These are phyloP conservation scores for Drosophila lacicola DNA, from an alignment of 2,888 invertebrate genomes.

Conservation along the genomic window DNA sequence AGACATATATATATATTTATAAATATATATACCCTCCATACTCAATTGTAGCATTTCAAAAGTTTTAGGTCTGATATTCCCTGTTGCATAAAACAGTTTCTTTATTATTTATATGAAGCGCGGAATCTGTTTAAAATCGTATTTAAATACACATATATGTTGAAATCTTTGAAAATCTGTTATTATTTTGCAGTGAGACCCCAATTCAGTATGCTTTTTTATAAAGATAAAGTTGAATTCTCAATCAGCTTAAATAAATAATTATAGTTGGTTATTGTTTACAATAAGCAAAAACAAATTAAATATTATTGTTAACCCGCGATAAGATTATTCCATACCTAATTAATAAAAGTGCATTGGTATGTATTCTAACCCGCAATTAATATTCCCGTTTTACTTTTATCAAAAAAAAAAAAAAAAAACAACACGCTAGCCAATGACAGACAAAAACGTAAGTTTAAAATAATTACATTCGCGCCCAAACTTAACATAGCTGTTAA, in stretches of 20 bases:
- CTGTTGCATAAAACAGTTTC: constrained; percentile 2
- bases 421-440: not conserved
- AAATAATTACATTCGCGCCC: not conserved
- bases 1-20: not conserved
- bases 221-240: constrained; percentile 6
- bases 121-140: constrained; percentile 22
- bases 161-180: constrained; percentile 19
- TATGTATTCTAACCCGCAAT: not conserved
- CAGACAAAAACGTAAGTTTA: not conserved
- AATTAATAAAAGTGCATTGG: constrained; percentile 28
- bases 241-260: constrained; percentile 8
- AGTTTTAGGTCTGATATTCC: constrained; percentile 1
- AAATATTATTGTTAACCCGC: constrained; percentile 23
- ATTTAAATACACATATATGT: constrained; percentile 27
- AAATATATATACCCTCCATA: constrained; percentile 24
- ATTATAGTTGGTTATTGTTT: constrained; percentile 18
- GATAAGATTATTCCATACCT: constrained; percentile 26
- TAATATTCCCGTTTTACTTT: not conserved
- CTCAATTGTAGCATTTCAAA: constrained; percentile 4
- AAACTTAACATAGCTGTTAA: not conserved
- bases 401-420: not conserved
- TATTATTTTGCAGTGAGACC: constrained; percentile 14
- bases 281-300: constrained; percentile 17
- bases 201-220: constrained; percentile 9
- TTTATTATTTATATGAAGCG: constrained; percentile 16